phyloP scores from a whole-genome alignment of 2,888 invertebrate genomes.

The Halocaridina rubra region DNA sequence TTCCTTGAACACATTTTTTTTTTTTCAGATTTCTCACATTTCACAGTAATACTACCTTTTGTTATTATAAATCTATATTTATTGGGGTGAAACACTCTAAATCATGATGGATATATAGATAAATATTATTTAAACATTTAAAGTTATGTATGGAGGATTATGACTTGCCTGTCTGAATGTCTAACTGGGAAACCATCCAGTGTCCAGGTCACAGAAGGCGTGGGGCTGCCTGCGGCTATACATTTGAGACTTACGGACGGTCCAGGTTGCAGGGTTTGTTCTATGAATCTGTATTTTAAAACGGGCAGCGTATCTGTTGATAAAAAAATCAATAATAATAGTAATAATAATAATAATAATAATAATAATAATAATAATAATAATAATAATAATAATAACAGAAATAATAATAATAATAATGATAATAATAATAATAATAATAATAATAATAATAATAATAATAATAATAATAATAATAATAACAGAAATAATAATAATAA shows the following conservation, averaged over 20 bases:
- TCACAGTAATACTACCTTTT: too few relatives aligned
- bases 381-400: neutral
- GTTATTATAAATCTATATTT: neutral
- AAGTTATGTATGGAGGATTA: too few relatives aligned
- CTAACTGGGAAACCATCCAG: conserved; percentile 56
- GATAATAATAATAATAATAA: neutral
- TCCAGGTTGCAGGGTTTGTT: conserved; percentile 61
- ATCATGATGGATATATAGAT: too few relatives aligned
- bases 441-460: neutral
- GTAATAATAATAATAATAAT: neutral
- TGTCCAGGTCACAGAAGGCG: conserved; percentile 62
- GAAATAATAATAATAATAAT: neutral
- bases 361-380: neutral
- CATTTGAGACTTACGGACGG: conserved; percentile 62
- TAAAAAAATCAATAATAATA: neutral
- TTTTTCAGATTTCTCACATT: neutral
- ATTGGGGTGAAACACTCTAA: neutral
- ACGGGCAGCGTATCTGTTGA: conserved; percentile 62
- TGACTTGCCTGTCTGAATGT: conserved; percentile 42
- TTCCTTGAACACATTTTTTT: neutral
- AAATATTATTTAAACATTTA: too few relatives aligned
- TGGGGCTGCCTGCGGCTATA: conserved; percentile 57
- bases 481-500: too few relatives aligned
- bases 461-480: too few relatives aligned
- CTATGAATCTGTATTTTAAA: conserved; percentile 64